Conservation (phyloP, 2,888 invertebrate species). For the Tetragonula carbonaria region DNA sequence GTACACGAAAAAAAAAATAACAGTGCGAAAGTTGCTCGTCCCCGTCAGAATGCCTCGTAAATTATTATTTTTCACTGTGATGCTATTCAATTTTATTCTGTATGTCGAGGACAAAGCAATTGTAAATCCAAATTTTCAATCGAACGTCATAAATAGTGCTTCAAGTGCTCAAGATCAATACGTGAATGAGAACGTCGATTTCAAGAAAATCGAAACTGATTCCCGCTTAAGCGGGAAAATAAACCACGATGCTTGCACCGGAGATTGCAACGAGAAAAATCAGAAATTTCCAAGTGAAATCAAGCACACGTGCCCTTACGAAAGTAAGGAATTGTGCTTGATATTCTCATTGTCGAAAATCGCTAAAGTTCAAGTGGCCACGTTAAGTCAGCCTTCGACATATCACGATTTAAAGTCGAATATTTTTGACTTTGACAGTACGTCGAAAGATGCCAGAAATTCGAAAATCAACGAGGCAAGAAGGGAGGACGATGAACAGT, state of each 20-base stretch:
- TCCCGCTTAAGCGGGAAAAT: neutral
- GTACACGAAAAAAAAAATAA: constrained; percentile 6
- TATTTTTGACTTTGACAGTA: neutral
- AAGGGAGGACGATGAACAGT: neutral
- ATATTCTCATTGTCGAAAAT: constrained; percentile 73
- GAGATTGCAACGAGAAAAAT: neutral
- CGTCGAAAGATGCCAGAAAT: neutral
- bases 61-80: constrained; percentile 13
- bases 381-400: neutral
- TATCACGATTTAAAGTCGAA: neutral
- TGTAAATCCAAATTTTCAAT: neutral
- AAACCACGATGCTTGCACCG: neutral
- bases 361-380: constrained; percentile 68
- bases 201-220: neutral
- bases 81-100: neutral
- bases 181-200: neutral
- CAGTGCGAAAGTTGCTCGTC: neutral
- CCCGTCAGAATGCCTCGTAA: constrained; percentile 24
- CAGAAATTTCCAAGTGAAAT: neutral
- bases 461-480: neutral
- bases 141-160: neutral
- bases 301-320: constrained; percentile 14
- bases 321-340: constrained; percentile 60
- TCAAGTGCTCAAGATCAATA: neutral
- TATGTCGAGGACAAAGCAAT: constrained; percentile 4